phyloP scores from a whole-genome alignment of 2,113 vertebrate genomes.

The Pavo muticus region DNA sequence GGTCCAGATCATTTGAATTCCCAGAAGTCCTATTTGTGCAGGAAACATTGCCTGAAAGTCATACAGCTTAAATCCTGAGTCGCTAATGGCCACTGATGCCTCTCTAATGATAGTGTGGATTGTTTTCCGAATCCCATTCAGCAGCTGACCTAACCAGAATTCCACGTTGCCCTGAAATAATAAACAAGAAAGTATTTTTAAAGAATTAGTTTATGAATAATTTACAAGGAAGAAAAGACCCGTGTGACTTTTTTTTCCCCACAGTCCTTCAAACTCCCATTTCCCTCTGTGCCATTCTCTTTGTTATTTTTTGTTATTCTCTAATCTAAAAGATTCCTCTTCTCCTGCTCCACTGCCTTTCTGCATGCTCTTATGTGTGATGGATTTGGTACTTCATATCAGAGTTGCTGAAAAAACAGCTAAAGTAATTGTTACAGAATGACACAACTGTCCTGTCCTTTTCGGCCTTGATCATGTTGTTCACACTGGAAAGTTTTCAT shows the following conservation, averaged over 20 bases:
- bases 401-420: constrained; percentile 7
- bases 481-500: neutral
- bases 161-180: constrained; percentile 84
- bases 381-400: constrained; percentile 12
- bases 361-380: neutral
- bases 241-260: fast-evolving
- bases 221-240: constrained; percentile 20
- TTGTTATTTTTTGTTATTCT: neutral
- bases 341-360: neutral
- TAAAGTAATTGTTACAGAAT: neutral
- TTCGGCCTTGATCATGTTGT: neutral
- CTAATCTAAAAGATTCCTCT: neutral
- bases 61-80: constrained; percentile 78
- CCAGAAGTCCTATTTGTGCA: constrained; percentile 79
- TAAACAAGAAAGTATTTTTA: constrained; percentile 42
- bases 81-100: constrained; percentile 76
- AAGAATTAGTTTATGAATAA: constrained; percentile 49
- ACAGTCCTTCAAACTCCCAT: neutral
- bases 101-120: constrained; percentile 82
- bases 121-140: constrained; percentile 81
- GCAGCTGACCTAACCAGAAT: constrained; percentile 82
- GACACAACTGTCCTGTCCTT: neutral
- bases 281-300: neutral
- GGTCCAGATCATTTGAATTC: constrained; percentile 81
- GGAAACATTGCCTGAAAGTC: constrained; percentile 85